These are phyloP conservation scores for Heterodera schachtii DNA, from an alignment of 1,140 invertebrate genomes.

Conservation along the genomic window DNA sequence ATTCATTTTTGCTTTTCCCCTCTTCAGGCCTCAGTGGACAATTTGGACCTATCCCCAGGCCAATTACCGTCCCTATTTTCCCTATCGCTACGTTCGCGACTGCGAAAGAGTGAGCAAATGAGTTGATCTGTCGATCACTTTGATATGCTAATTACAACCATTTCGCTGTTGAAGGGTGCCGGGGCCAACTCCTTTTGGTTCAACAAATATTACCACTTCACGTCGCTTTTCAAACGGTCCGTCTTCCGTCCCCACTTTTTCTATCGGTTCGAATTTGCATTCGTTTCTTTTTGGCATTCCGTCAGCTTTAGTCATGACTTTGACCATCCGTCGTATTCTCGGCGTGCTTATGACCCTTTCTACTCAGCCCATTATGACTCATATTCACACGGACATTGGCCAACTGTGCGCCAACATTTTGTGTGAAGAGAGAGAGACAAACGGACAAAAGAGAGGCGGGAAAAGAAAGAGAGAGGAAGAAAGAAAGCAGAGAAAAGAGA, in stretches of 20 bases:
- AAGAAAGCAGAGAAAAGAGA: not conserved
- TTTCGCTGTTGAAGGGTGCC: not conserved
- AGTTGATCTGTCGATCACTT: not conserved
- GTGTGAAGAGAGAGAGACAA: conserved; percentile 6
- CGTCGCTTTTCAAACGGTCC: conserved; percentile 15
- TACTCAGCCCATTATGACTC: conserved; percentile 10
- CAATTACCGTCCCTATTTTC: conserved; percentile 19
- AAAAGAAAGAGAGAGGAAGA: not conserved
- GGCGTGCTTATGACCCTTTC: conserved; percentile 28
- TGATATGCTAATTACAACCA: not conserved
- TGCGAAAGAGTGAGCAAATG: conserved; percentile 8
- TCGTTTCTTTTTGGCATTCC: not conserved
- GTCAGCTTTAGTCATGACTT: conserved; percentile 17
- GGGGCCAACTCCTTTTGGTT: conserved; percentile 27
- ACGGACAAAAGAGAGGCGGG: not conserved
- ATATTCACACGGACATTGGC: conserved; percentile 29
- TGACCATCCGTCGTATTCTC: conserved; percentile 27
- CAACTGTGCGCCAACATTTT: conserved; percentile 25
- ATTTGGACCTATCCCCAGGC: conserved; percentile 18
- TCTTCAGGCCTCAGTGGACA: conserved; percentile 16
- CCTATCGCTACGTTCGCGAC: conserved; percentile 24
- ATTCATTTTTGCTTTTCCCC: not conserved
- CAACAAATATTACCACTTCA: conserved; percentile 27
- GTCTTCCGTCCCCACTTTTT: conserved; percentile 26
- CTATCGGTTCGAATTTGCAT: conserved; percentile 16